Base-by-base conservation (phyloP, 2,113 vertebrate species). In the Phalacrocorax carbo region DNA sequence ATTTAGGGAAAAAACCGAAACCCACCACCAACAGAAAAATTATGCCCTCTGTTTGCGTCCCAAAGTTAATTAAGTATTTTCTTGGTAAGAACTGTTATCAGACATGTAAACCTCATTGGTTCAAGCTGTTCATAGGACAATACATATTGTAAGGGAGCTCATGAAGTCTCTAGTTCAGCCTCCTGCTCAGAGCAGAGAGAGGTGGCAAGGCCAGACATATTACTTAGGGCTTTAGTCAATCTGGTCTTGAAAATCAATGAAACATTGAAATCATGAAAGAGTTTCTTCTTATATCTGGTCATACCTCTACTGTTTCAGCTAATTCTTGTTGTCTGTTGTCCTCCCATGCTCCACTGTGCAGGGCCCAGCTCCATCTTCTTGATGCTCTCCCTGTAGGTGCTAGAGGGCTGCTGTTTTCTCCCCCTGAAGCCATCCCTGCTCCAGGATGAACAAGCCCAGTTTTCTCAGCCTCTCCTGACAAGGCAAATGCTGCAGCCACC, bases 1-100 rank as follows among this genome's bases (percentile, higher is more conserved):
- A 34, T 44, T 38, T 75, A 7, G 22, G 8, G 7, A 8, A 51
- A 58, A 57, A 60, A 64, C 38, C 38, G 38, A 68, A 52, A 15
- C 2, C 6, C 13, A 42, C 2, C 11, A 32, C 2, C 4, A 86
- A 23, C 23, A 10, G 44, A 19, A 27, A 49, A 15, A 2, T 1
- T 1, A 30, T 25, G 16, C 4, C 17, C 1, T 42, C 6, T 3
- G 11, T 15, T 75, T 82, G 8, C 51, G 21, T 87, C 5, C 27
- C 25, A 44, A 69, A 68, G 25, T 58, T 15, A 5, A 44, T 5
- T 0, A 36, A 86, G 2, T 15, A 3, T 87, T 91, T 69, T 7
- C 10, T 84, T 61, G 34, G 16, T 62, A 21, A 57, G 49, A 87
- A 40, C 10, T 12, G 10, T 36, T 86, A 54, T 57, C 17, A 86